Evolutionary conservation across 1,140 invertebrate genomes (phyloP).

Genomic region (Leptinotarsa undecemlineata): DNA sequence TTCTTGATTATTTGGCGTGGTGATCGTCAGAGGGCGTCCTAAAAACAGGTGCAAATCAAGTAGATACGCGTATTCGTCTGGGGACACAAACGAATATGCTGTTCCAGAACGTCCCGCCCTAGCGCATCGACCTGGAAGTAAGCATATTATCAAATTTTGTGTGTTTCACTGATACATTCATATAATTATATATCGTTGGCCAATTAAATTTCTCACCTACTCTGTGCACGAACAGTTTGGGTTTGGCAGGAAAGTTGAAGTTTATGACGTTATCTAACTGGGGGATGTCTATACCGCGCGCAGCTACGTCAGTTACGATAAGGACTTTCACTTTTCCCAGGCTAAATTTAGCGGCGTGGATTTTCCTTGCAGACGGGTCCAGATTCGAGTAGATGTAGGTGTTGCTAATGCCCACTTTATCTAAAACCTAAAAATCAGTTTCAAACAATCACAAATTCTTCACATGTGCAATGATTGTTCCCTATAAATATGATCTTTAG

Average conservation of each 20-base stretch:
- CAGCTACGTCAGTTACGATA: conserved; percentile 96
- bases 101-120: conserved; percentile 88
- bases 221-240: conserved; percentile 97
- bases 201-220: conserved; percentile 74
- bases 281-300: conserved; percentile 96
- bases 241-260: conserved; percentile 94
- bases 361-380: conserved; percentile 94
- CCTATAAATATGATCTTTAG: too few relatives aligned
- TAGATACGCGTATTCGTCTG: conserved; percentile 90
- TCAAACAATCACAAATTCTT: not conserved
- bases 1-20: conserved; percentile 49
- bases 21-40: conserved; percentile 68
- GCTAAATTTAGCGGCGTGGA: conserved; percentile 91
- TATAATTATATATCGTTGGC: not conserved
- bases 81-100: conserved; percentile 85
- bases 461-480: too few relatives aligned
- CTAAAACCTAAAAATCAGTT: conserved; percentile 72
- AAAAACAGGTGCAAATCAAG: conserved; percentile 94
- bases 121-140: conserved; percentile 83
- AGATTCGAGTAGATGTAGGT: conserved; percentile 94
- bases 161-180: not conserved
- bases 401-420: conserved; percentile 76
- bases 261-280: conserved; percentile 96
- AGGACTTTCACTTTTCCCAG: conserved; percentile 77
- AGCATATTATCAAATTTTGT: not conserved